phyloP scores from a whole-genome alignment of 2,797 vertebrate genomes.

The Pteronotus mesoamericanus region DNA sequence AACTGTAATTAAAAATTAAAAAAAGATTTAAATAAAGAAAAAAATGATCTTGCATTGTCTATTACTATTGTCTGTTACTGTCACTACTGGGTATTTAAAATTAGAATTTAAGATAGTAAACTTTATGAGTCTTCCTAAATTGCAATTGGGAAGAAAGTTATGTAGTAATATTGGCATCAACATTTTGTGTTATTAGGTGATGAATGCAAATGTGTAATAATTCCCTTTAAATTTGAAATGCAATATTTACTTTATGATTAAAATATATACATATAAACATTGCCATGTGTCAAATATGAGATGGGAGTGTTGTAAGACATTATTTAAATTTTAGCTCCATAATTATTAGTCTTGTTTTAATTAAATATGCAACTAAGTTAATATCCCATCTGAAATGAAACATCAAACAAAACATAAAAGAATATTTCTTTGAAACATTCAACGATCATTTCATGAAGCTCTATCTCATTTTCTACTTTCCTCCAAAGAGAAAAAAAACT shows the following conservation, averaged over 20 bases:
- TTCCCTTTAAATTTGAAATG: background rate
- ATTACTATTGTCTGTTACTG: background rate
- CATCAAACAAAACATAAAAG: background rate
- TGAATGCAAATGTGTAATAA: background rate
- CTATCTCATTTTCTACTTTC: background rate
- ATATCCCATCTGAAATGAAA: background rate
- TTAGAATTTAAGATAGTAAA: background rate
- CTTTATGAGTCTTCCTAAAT: background rate
- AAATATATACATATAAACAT: background rate
- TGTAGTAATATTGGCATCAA: background rate
- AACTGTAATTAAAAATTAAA: background rate
- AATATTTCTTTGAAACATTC: background rate
- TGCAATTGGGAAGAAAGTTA: background rate
- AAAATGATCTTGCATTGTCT: background rate
- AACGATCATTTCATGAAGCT: background rate
- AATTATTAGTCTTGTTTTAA: background rate
- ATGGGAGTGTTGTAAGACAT: background rate
- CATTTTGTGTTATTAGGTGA: background rate
- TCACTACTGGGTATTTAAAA: background rate
- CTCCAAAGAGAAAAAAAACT: background rate
- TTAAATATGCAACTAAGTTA: background rate
- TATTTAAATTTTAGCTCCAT: background rate
- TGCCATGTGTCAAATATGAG: background rate
- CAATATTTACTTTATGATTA: background rate
- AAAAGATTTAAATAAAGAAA: background rate